Percentiles rank a stretch among this genome's conserved stretches.
These are phyloP conservation scores for Artibeus lituratus DNA, from an alignment of 2,797 vertebrate genomes.

Conservation along the genomic window DNA sequence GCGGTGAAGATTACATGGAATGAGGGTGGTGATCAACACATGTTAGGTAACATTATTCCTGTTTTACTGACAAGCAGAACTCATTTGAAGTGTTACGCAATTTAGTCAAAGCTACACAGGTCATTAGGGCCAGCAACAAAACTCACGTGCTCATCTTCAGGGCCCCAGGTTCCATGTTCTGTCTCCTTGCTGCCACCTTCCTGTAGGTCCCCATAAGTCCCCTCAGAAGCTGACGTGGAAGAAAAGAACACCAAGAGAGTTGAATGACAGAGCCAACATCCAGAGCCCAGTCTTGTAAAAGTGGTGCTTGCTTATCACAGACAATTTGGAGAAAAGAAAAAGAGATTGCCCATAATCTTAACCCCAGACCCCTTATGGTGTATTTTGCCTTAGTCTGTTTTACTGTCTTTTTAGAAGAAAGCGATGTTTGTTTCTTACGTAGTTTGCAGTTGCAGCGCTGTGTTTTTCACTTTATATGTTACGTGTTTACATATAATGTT, in stretches of 20 bases:
- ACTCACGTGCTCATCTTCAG: background rate
- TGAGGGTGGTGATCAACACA: background rate
- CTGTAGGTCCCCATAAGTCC: background rate
- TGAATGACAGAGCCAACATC: background rate
- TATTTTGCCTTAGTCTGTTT: background rate
- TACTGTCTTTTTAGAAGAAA: background rate
- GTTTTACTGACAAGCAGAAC: background rate
- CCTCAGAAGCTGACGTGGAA: background rate
- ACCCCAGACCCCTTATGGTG: background rate
- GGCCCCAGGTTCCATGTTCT: rapidly evolving
- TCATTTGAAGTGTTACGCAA: background rate
- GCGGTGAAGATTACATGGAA: background rate
- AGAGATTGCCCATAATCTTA: background rate
- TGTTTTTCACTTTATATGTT: background rate
- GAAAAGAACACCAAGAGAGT: background rate
- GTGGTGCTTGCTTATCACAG: background rate
- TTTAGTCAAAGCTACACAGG: background rate
- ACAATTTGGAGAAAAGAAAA: background rate
- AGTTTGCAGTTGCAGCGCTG: background rate
- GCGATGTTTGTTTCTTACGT: background rate
- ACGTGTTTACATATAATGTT: background rate
- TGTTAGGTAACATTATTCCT: background rate
- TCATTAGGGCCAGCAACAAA: background rate
- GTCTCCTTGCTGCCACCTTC: background rate
- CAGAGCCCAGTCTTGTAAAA: background rate